Evolutionary conservation across 2,888 invertebrate species (phyloP).

Genomic region (Epistrophe eligans): DNA sequence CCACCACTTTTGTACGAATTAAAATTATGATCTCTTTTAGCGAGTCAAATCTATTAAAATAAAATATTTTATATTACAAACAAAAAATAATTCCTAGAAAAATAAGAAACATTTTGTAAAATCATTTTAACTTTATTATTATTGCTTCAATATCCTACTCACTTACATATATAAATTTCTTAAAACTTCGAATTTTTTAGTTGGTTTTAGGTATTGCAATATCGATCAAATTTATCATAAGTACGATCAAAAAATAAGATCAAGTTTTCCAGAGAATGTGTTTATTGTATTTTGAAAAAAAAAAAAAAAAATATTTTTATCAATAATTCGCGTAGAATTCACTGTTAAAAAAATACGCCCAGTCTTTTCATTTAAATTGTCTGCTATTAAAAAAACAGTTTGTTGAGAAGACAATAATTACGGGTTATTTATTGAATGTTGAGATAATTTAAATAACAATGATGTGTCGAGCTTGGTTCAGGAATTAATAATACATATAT

Average conservation of each 20-base stretch:
- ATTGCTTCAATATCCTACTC: background rate
- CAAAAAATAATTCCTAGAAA: background rate
- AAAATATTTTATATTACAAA: conserved; percentile 2
- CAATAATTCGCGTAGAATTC: too few relatives aligned
- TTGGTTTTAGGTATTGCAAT: background rate
- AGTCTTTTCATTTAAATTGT: too few relatives aligned
- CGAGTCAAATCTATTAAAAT: conserved; percentile 13
- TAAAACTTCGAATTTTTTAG: background rate
- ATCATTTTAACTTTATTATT: background rate
- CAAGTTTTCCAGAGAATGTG: background rate
- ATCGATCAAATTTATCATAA: too few relatives aligned
- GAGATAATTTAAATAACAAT: too few relatives aligned
- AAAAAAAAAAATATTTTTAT: too few relatives aligned
- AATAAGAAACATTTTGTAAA: conserved; percentile 12
- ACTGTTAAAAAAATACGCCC: too few relatives aligned
- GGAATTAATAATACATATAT: too few relatives aligned
- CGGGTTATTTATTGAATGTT: too few relatives aligned
- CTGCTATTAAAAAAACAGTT: too few relatives aligned
- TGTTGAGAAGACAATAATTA: too few relatives aligned
- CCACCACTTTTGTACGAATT: conserved; percentile 51
- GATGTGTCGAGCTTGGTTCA: too few relatives aligned
- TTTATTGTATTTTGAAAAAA: too few relatives aligned
- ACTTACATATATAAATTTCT: background rate
- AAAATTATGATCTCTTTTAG: conserved; percentile 23
- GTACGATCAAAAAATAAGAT: background rate